Evolutionary conservation across 2,888 invertebrate genomes (phyloP), one percentile per base, ranked within the genome.

Genomic region (Nymphalis polychloros): DNA sequence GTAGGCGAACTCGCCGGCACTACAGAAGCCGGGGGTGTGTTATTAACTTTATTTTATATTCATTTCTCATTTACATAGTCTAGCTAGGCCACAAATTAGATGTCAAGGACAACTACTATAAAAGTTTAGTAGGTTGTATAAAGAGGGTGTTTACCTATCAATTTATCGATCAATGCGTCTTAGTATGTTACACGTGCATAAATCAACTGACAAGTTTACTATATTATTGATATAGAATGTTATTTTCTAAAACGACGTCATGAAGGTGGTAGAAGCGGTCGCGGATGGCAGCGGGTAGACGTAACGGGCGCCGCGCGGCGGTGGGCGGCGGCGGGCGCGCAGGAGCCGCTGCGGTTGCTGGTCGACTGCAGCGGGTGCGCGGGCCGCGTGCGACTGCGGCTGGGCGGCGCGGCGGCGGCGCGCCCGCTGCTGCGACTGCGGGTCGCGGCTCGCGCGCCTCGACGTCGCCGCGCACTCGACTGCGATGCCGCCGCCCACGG

Each of bases 211-310:
- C 2, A 41, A 13, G 10, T 13, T 41, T 41, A 13, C 13, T 2
- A 41, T 41, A 13, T 41, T 41, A 13, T 41, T 13, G 1, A 50
- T 50, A 20, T 10, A 50, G 8, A 50, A 13, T 10, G 19, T 8
- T 19, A 50, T 20, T 20, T 20, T 20, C 20, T 20, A 20, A 10
- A 10, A 19, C 16, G 17, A 16, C 13, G 16, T 52, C 23, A 16
- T 41, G 2, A 47, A 72, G 83, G 69, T 68, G 77, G 75, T 59
- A 72, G 76, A 66, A 66, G 70, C 65, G 72, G 81, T 61, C 93
- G 96, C 74, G 97, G 97, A 61, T 98, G 98, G 98, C 96, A 97
- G 86, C 96, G 97, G 79, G 93, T 98, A 77, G 97, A 98, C 89
- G 93, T 98, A 77, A 97, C 97, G 73, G 91, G 93, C 70, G 96